Evolutionary conservation across 2,113 vertebrate genomes (phyloP).

Genomic region (Cromileptes altivelis): DNA sequence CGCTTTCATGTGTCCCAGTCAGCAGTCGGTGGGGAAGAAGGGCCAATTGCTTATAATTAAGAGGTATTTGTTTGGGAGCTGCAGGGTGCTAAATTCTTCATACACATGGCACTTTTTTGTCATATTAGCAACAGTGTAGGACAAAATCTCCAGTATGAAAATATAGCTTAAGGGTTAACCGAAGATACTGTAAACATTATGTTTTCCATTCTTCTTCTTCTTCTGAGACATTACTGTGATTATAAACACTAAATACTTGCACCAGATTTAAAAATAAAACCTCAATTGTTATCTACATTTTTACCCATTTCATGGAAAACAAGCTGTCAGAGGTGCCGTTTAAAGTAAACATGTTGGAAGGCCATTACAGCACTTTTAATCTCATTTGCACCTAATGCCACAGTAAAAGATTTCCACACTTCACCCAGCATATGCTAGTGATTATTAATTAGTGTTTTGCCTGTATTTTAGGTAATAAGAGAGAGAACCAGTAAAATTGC

Average conservation of each 20-base stretch:
- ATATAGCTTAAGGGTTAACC: neutral
- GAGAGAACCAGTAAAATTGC: slow-evolving; percentile 74
- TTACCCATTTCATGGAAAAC: neutral
- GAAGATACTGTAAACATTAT: neutral
- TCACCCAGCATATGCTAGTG: slow-evolving; percentile 78
- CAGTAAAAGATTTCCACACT: slow-evolving; percentile 73
- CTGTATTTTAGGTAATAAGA: slow-evolving; percentile 77
- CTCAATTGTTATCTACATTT: neutral
- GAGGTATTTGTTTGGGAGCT: slow-evolving; percentile 75
- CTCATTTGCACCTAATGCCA: slow-evolving; percentile 74
- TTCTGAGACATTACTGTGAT: neutral
- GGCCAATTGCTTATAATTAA: slow-evolving; percentile 77
- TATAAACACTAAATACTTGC: neutral
- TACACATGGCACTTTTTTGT: slow-evolving; percentile 61
- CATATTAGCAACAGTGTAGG: slow-evolving; percentile 39
- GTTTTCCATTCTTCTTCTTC: neutral
- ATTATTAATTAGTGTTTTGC: slow-evolving; percentile 85
- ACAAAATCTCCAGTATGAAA: neutral
- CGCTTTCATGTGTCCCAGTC: slow-evolving; percentile 76
- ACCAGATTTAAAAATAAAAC: neutral
- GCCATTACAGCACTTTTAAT: slow-evolving; percentile 63
- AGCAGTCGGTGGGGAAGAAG: slow-evolving; percentile 61
- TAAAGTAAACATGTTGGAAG: slow-evolving; percentile 10
- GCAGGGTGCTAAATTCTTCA: slow-evolving; percentile 64
- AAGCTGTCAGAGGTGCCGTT: slow-evolving; percentile 1